Evolutionary conservation across 1,140 invertebrate genomes (phyloP).

Genomic region (Heliconius nattereri): DNA sequence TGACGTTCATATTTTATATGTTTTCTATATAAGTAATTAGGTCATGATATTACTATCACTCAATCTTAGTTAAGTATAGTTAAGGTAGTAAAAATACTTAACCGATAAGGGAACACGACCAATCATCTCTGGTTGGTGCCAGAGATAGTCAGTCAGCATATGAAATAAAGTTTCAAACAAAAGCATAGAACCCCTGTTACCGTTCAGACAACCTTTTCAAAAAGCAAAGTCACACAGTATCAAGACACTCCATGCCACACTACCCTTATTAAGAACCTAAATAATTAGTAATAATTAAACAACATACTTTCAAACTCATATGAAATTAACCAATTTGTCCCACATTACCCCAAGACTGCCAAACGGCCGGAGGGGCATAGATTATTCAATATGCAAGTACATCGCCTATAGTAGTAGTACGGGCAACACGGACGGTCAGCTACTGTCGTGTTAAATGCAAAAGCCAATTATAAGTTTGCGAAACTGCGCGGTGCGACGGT

Average conservation of each 20-base stretch:
- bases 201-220: too few species aligned
- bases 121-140: too few species aligned
- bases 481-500: constrained; percentile 11
- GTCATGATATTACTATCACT: too few species aligned
- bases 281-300: neutral
- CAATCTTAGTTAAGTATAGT: too few species aligned
- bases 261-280: too few species aligned
- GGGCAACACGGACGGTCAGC: constrained; percentile 3
- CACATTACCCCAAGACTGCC: neutral
- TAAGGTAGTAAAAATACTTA: too few species aligned
- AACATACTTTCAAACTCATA: neutral
- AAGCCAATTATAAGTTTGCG: constrained; percentile 21
- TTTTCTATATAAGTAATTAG: too few species aligned
- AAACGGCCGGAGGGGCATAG: neutral
- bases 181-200: too few species aligned
- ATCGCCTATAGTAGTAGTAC: neutral
- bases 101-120: too few species aligned
- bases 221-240: neutral
- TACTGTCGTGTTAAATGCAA: constrained; percentile 20
- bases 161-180: too few species aligned
- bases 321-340: neutral
- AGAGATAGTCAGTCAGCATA: too few species aligned
- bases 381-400: constrained; percentile 12
- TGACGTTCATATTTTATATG: too few species aligned
- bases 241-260: neutral